These are phyloP conservation scores for Chiropotes sagulatus DNA, from an alignment of 2,797 vertebrate genomes.

Conservation along the genomic window DNA sequence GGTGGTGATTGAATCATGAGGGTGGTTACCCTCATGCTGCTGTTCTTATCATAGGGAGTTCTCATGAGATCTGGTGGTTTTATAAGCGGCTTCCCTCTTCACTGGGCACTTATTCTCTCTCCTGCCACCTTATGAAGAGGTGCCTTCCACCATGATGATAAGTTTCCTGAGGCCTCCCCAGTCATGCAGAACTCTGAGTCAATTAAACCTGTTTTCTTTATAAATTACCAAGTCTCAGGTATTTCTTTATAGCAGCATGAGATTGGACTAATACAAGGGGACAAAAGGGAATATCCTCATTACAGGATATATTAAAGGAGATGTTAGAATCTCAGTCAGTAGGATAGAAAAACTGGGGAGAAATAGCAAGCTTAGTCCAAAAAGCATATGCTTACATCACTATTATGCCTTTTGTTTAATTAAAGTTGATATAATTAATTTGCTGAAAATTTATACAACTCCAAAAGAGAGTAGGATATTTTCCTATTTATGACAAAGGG, in stretches of 20 bases:
- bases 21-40: not conserved
- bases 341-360: not conserved
- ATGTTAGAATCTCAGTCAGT: not conserved
- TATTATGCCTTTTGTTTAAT: not conserved
- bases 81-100: not conserved
- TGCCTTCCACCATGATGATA: not conserved
- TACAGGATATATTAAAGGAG: not conserved
- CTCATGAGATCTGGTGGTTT: not conserved
- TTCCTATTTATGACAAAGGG: not conserved
- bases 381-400: not conserved
- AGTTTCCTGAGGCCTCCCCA: not conserved
- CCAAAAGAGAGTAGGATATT: not conserved
- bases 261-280: not conserved
- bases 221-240: not conserved
- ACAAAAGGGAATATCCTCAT: not conserved
- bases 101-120: not conserved
- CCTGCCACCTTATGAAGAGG: not conserved
- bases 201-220: not conserved
- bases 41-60: not conserved
- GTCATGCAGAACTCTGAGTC: not conserved
- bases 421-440: not conserved
- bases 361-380: not conserved
- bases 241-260: not conserved
- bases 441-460: not conserved
- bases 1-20: not conserved